Conservation (phyloP, 2,888 invertebrate species). For the Cryptocephalus primarius region DNA sequence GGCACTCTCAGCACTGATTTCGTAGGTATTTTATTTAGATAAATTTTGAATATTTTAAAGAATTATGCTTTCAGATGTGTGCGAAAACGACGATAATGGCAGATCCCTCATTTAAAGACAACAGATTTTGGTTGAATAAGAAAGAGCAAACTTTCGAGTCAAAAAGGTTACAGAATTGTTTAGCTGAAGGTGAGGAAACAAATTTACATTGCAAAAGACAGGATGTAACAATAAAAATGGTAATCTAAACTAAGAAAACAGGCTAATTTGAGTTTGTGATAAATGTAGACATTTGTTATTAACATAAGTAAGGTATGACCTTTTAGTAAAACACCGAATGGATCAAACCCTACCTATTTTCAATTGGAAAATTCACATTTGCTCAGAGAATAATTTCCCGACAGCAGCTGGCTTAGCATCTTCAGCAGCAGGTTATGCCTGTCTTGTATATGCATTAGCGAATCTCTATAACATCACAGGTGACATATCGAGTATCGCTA, state of each 20-base stretch:
- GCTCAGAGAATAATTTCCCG: conserved; percentile 94
- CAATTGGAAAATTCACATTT: conserved; percentile 68
- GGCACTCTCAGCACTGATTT: conserved; percentile 75
- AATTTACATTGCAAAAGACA: background rate
- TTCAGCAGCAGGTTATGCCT: conserved; percentile 96
- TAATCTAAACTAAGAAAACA: no score
- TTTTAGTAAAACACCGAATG: conserved; percentile 42
- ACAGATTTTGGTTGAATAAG: conserved; percentile 85
- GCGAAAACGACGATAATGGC: conserved; percentile 83
- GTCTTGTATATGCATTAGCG: conserved; percentile 72
- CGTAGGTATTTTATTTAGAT: conserved; percentile 37
- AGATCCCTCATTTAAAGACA: conserved; percentile 57
- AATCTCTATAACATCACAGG: conserved; percentile 61
- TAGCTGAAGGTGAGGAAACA: conserved; percentile 47
- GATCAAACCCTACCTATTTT: conserved; percentile 32
- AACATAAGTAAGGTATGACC: background rate
- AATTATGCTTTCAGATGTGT: conserved; percentile 50
- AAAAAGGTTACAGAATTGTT: conserved; percentile 63
- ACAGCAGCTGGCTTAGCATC: conserved; percentile 97
- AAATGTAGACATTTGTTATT: no score
- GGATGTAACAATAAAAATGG: no score
- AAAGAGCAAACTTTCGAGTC: conserved; percentile 65
- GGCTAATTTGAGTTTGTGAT: no score
- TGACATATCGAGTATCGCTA: conserved; percentile 66
- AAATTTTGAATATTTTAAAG: background rate